Percentiles rank a stretch among this genome's conserved stretches.
phyloP scores from a whole-genome alignment of 2,113 vertebrate genomes.

The Garra rufa region DNA sequence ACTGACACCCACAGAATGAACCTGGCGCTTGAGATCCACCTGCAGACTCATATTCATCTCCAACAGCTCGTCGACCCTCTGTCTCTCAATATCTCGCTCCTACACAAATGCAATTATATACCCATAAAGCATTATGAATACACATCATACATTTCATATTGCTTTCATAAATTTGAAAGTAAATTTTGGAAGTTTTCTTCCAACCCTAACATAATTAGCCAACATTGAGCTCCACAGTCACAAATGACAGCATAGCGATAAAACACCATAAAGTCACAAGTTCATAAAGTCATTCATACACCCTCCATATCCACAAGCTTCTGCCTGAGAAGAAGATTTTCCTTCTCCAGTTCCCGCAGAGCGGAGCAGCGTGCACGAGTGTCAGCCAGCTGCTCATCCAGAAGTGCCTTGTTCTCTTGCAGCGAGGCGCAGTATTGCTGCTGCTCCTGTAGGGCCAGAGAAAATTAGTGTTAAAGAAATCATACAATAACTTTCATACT shows the following conservation, averaged over 20 bases:
- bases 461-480: background rate
- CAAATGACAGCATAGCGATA: background rate
- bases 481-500: background rate
- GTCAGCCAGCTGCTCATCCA: conserved; percentile 83
- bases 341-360: conserved; percentile 82
- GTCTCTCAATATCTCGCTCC: conserved; percentile 81
- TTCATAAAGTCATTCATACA: conserved; percentile 68
- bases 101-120: conserved; percentile 52
- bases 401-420: conserved; percentile 82
- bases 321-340: conserved; percentile 82
- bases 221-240: background rate
- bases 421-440: conserved; percentile 79
- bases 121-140: conserved; percentile 5
- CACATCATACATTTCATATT: conserved; percentile 30
- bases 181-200: background rate
- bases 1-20: conserved; percentile 38
- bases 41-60: conserved; percentile 82
- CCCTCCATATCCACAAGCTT: conserved; percentile 78
- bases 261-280: background rate
- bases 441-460: conserved; percentile 80
- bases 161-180: background rate
- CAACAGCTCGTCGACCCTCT: conserved; percentile 81
- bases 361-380: conserved; percentile 77
- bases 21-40: conserved; percentile 72
- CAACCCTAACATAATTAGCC: background rate